Conservation (phyloP, 2,797 vertebrate genomes). For the Dendrocincla fuliginosa region DNA sequence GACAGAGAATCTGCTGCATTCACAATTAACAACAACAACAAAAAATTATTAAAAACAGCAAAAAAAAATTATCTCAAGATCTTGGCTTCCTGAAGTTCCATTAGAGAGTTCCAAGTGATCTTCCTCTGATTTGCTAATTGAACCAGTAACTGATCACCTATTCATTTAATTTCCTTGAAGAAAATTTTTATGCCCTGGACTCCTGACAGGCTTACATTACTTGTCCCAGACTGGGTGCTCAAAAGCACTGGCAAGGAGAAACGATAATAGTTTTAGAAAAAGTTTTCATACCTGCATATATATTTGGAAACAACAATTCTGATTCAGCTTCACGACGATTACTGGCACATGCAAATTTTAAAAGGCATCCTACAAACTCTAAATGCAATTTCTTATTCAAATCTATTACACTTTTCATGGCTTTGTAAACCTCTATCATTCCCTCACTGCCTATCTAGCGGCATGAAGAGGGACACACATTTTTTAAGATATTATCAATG, state of each 20-base stretch:
- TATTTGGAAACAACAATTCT: background rate
- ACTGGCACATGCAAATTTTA: background rate
- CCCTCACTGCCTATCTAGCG: background rate
- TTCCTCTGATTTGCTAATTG: background rate
- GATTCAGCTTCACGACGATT: background rate
- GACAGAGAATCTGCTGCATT: background rate
- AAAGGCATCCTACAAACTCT: background rate
- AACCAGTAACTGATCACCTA: background rate
- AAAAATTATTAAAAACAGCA: background rate
- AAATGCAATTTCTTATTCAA: background rate
- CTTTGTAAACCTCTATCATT: background rate
- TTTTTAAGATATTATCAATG: background rate
- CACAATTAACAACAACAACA: background rate
- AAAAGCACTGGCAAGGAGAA: background rate
- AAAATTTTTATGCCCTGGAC: background rate
- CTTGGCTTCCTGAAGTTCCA: background rate
- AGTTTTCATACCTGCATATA: background rate
- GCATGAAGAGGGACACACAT: background rate
- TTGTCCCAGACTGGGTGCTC: background rate
- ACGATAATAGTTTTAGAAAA: background rate
- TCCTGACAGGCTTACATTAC: rapidly evolving
- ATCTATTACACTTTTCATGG: background rate
- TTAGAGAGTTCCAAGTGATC: background rate
- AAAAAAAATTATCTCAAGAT: background rate
- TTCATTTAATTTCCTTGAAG: background rate